Evolutionary conservation across 2,113 vertebrate genomes (phyloP).

Genomic region (Acanthochromis polyacanthus): DNA sequence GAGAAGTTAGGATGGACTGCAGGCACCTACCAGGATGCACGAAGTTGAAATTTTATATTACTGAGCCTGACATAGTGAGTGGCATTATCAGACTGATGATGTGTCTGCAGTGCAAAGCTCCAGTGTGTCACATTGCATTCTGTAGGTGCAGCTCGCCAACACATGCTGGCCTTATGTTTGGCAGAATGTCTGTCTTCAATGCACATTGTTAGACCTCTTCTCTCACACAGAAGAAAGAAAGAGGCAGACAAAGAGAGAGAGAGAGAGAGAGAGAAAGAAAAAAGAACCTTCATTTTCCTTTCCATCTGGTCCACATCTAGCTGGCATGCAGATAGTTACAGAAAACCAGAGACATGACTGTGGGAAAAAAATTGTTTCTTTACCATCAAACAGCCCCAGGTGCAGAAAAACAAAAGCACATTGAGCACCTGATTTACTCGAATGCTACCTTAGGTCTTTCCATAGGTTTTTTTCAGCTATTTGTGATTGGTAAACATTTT

Average conservation of each 20-base stretch:
- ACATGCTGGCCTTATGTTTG: slow-evolving; percentile 66
- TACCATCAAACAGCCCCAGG: slow-evolving; percentile 24
- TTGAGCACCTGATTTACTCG: slow-evolving; percentile 1
- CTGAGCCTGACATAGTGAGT: neutral
- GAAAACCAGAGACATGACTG: slow-evolving; percentile 52
- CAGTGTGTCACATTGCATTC: slow-evolving; percentile 32
- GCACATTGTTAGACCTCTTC: slow-evolving; percentile 40
- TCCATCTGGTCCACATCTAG: slow-evolving; percentile 69
- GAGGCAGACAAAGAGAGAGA: neutral
- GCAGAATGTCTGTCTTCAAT: slow-evolving; percentile 53
- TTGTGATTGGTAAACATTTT: neutral
- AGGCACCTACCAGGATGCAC: neutral
- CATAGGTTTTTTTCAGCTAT: neutral
- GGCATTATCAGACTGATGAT: slow-evolving; percentile 41
- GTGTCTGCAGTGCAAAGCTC: slow-evolving; percentile 38
- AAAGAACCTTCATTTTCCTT: slow-evolving; percentile 36
- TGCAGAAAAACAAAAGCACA: slow-evolving; percentile 16
- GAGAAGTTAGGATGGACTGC: neutral
- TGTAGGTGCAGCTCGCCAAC: slow-evolving; percentile 51
- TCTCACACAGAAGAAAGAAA: slow-evolving; percentile 9
- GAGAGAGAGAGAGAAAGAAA: slow-evolving; percentile 25
- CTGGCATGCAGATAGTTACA: slow-evolving; percentile 57
- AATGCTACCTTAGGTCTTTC: neutral
- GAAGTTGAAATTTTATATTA: neutral
- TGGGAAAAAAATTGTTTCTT: slow-evolving; percentile 28